Evolutionary conservation across 2,888 invertebrate genomes (phyloP), one percentile per base, ranked within the genome.

Genomic region (Buathra laborator): DNA sequence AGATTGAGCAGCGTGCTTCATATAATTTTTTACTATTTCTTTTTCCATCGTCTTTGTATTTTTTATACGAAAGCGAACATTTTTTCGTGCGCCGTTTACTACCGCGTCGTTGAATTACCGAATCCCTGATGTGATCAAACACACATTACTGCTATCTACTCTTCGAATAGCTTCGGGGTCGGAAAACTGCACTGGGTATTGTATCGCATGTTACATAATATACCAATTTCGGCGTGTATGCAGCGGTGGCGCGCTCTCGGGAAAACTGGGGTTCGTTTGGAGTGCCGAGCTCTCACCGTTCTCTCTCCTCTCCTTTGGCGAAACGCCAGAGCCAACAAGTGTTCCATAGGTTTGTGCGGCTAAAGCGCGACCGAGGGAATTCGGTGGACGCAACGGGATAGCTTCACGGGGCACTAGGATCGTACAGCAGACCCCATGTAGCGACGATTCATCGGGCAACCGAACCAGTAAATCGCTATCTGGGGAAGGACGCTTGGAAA

Each of bases 321-420:
- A 86, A 89, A 84, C 84, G 91, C 90, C 90, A 89, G 88, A 88
- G 89, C 92, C 92, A 93, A 92, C 92, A 93, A 93, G 93, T 93
- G 93, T 92, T 92, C 86, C 88, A 89, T 88, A 87, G 88, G 87
- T 87, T 83, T 62, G 87, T 86, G 84, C 43, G 75, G 79, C 51
- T 75, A 67, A 79, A 76, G 56, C 64, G 71, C 68, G 79, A 59
- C 59, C 85, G 56, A 80, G 79, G 66, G 66, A 75, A 79, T 80
- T 85, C 76, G 76, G 72, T 80, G 79, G 76, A 32, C 66, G 67
- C 62, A 32, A 80, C 51, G 32, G 68, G 67, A 51, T 66, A 37
- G 51, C 64, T 76, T 24, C 14, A 66, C 66, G 53, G 76, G 24
- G 66, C 48, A 43, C 32, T 66, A n/a, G 37, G 46, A 66, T 48